Base-by-base conservation (phyloP, 2,797 vertebrate genomes). In the Pangasius sanitwongsei region DNA sequence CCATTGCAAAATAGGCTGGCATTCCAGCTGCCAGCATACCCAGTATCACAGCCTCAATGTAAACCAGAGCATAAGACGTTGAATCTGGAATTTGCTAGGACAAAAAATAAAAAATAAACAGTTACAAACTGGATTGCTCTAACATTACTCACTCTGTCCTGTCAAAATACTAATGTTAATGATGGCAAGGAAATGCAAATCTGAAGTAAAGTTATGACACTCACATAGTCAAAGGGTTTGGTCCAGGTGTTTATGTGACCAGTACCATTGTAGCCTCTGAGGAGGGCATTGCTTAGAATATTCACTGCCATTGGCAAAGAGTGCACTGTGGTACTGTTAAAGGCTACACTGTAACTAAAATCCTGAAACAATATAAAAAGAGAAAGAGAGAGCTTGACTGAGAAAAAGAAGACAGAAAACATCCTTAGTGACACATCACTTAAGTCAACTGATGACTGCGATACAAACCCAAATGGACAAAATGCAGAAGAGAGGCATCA, bases 1-100 rank as follows among this genome's bases (percentile, higher is more conserved):
- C 96, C 97, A 98, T 98, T 1, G 98, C 97, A 16, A 99, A 97
- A 57, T 97, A 96, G 2, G 98, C 97, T 0, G 96, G 96, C 92
- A 98, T 98, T 0, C 97, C 97, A 2, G 97, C 97, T 2, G 97
- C 96, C 88, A 97, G 78, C 83, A 96, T 95, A 1, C 97, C 96
- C 89, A 97, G 94, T 37, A 96, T 94, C 89, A 96, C 95, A 55
- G 95, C 94, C 92, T 96, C 96, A 1, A 96, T 96, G 94, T 96
- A 96, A n/a, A 96, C 94, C 94, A 96, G 91, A 1, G 94, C 94
- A 37, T 95, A 95, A 5, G 95, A 95, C 0, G 93, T 94, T 0
- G 92, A 90, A 2, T 96, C 96, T 0, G 96, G 92, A 84, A 96
- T 94, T 95, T 96, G 94, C 96, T 97, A 93, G 63, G 34, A 48